Evolutionary conservation across 2,888 invertebrate species (phyloP), one percentile per base, ranked within the genome.

Genomic region (Barypeithes pellucidus): DNA sequence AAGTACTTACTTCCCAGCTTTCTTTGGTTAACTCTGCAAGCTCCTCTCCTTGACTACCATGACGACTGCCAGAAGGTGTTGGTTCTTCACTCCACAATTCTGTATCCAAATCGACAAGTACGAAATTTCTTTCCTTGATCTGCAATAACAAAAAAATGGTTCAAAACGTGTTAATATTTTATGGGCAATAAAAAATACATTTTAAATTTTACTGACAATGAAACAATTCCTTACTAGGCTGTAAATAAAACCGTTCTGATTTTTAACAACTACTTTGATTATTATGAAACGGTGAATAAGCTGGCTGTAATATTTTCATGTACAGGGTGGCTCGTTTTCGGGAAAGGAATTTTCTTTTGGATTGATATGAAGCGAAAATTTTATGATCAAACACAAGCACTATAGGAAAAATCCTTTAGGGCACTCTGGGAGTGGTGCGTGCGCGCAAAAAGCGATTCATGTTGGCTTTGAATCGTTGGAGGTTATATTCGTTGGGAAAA

Each of bases 41-140:
- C 84, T 94, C 94, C 83, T 94, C 94, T 73, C 87, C 87, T 73
- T 91, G 90, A 82, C 92, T 92, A 78, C 89, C 90, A 74, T 89
- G 89, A 67, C 91, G 89, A 72, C 85, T 86, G 22, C 84, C 84
- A 3, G 86, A 85, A 22, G 86, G 85, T 16, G 83, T 86, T 45
- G 90, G 89, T 78, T 92, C 92, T 76, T 90, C 89, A 83, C 94
- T 93, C 85, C 93, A 94, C 87, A 95, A 89, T 84, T 96, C 96
- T 22, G 96, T 96, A 84, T 96, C 96, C 81, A 95, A 93, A 87
- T 95, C 95, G 77, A 96, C 94, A 79, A 96, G 89, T 82, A 94
- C 92, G 87, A 93, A 95, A 65, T 96, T 96, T 76, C 94, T 91
- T 76, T 90, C 90, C 76, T 86, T 86, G 81, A 89, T 87, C 79